phyloP scores from a whole-genome alignment of 2,113 vertebrate species.

The Pelecanus crispus region DNA sequence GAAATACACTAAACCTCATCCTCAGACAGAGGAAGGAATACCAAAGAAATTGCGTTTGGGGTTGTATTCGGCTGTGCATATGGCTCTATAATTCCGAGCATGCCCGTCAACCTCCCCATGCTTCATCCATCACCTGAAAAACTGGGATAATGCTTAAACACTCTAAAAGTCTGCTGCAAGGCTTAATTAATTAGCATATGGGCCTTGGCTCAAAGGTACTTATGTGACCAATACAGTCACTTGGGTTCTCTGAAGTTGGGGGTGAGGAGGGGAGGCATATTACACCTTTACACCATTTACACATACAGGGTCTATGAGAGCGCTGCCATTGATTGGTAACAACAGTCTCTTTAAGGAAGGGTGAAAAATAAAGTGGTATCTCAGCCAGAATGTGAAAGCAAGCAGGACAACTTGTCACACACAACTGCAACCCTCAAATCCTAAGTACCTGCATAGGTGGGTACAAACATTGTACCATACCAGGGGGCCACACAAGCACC shows the following conservation, averaged over 20 bases:
- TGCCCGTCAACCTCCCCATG: background rate
- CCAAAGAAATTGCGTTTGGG: background rate
- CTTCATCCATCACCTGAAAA: background rate
- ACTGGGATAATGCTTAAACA: background rate
- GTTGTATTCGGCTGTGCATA: background rate
- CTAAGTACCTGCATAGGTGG: background rate
- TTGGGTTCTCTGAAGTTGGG: background rate
- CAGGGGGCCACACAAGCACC: background rate
- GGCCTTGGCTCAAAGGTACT: background rate
- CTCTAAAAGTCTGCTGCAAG: background rate
- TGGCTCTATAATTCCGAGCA: background rate
- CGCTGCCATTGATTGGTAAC: fast-evolving
- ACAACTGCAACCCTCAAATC: background rate
- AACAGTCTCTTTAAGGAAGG: background rate
- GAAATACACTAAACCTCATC: background rate
- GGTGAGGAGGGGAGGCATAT: background rate
- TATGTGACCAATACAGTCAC: background rate
- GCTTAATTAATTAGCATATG: background rate
- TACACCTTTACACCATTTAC: too few relatives aligned
- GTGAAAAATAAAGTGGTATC: background rate
- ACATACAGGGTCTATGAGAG: background rate
- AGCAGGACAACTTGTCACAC: background rate
- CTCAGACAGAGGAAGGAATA: background rate
- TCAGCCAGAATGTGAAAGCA: background rate
- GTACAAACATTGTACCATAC: background rate